A percentile compares a stretch with the other conserved stretches of the same genome.
Conservation (phyloP, 2,888 invertebrate genomes). For the Biston stratarius region DNA sequence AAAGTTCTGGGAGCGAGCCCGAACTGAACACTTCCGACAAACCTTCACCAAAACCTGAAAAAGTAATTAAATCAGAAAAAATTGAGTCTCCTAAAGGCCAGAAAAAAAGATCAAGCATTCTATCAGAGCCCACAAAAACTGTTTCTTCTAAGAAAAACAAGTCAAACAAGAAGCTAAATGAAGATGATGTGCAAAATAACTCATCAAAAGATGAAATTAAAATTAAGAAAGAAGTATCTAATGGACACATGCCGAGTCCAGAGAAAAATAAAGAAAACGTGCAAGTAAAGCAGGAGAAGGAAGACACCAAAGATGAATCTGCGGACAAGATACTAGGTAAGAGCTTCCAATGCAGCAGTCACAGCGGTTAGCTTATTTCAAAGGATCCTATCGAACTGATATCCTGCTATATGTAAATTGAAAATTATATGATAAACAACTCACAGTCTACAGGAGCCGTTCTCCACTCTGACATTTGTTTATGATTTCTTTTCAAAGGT, state of each 20-base stretch:
- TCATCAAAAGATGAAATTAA: constrained; percentile 23
- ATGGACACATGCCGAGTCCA: constrained; percentile 15
- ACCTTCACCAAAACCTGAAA: constrained; percentile 16
- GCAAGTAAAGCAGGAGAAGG: constrained; percentile 42
- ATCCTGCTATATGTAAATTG: too few relatives aligned
- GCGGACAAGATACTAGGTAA: constrained; percentile 57
- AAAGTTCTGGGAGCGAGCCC: constrained; percentile 73
- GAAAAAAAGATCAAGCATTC: constrained; percentile 42
- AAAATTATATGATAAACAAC: too few relatives aligned
- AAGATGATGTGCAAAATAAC: constrained; percentile 21
- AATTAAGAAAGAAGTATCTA: constrained; percentile 42
- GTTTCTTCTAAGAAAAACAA: constrained; percentile 18
- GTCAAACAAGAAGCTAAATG: constrained; percentile 1
- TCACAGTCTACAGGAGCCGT: too few relatives aligned
- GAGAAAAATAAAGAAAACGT: constrained; percentile 36
- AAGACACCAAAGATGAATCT: constrained; percentile 41
- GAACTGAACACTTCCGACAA: constrained; percentile 39
- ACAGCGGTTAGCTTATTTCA: too few relatives aligned
- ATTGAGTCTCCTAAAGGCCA: constrained; percentile 66
- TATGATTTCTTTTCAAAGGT: too few relatives aligned
- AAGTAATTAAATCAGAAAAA: constrained; percentile 11
- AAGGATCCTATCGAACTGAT: too few relatives aligned
- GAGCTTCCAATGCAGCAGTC: neutral
- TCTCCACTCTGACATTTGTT: too few relatives aligned
- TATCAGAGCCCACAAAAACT: constrained; percentile 20